A percentile compares a stretch with the other conserved stretches of the same genome.
Conservation (phyloP, 2,113 vertebrate species). For the Carollia perspicillata region DNA sequence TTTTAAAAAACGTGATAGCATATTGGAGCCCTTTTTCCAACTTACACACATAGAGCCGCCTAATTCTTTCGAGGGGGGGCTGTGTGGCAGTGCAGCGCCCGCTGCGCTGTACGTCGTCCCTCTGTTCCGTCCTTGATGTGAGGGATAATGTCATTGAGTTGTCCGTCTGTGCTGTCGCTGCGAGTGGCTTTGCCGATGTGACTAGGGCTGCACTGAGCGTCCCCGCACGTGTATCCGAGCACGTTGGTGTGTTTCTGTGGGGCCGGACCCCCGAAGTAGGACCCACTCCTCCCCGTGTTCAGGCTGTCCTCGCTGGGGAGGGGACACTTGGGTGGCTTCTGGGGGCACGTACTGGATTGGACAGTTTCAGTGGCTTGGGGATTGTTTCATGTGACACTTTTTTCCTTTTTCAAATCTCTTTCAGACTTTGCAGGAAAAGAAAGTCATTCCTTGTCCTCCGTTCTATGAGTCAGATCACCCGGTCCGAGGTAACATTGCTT, state of each 20-base stretch:
- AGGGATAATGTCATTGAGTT: no score
- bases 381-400: conserved; percentile 5
- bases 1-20: neutral
- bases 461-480: conserved; percentile 94
- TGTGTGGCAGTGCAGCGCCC: neutral
- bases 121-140: fast-evolving
- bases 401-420: conserved; percentile 51
- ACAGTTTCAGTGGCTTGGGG: neutral
- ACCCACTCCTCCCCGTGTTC: neutral
- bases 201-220: neutral
- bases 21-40: neutral
- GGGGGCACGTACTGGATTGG: neutral
- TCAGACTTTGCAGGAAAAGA: conserved; percentile 94
- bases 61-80: neutral
- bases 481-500: conserved; percentile 88
- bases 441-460: conserved; percentile 92
- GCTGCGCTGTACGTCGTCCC: fast-evolving
- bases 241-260: fast-evolving
- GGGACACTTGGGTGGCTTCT: neutral
- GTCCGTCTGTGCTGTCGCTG: no score
- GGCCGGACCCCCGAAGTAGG: fast-evolving
- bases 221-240: neutral
- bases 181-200: neutral
- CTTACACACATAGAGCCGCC: fast-evolving
- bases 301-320: neutral